phyloP scores from a whole-genome alignment of 2,888 invertebrate genomes.

The Limenitis arthemis region DNA sequence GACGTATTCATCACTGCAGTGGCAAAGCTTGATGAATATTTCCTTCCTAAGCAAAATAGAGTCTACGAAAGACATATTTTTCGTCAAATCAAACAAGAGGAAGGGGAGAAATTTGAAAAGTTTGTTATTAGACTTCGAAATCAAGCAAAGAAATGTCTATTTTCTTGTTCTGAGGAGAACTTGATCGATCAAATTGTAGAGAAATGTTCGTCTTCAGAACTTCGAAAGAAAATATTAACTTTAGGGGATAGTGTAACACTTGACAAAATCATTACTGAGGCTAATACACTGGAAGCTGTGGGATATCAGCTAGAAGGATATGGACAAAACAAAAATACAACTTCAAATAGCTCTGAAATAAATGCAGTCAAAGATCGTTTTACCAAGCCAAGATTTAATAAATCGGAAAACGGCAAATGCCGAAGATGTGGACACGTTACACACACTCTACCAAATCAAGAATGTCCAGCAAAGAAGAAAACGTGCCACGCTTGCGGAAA shows the following conservation, averaged over 20 bases:
- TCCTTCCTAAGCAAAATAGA: neutral
- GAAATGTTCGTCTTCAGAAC: slow-evolving; percentile 13
- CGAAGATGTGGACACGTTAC: slow-evolving; percentile 4
- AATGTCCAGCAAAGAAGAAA: slow-evolving; percentile 11
- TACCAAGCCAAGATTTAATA: neutral
- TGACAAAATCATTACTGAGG: slow-evolving; percentile 15
- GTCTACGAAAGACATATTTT: slow-evolving; percentile 18
- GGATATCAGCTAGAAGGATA: slow-evolving; percentile 10
- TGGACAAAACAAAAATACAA: slow-evolving; percentile 9
- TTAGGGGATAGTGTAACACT: slow-evolving; percentile 12
- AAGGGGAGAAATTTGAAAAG: slow-evolving; percentile 20
- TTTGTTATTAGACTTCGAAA: slow-evolving; percentile 15
- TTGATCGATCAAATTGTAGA: slow-evolving; percentile 21
- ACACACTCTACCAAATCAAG: neutral
- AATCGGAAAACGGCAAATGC: neutral
- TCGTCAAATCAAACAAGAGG: slow-evolving; percentile 15
- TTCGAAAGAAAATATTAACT: slow-evolving; percentile 18
- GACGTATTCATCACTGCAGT: neutral
- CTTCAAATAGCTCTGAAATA: neutral
- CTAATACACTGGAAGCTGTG: slow-evolving; percentile 17
- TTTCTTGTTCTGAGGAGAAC: slow-evolving; percentile 11
- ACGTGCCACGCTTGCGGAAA: slow-evolving; percentile 7
- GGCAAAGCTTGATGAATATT: neutral
- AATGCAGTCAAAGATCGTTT: neutral
- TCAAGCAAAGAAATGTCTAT: slow-evolving; percentile 20